Percentiles rank a stretch among this genome's conserved stretches.
Conservation (phyloP, 1,140 invertebrate genomes). For the Limonius californicus region DNA sequence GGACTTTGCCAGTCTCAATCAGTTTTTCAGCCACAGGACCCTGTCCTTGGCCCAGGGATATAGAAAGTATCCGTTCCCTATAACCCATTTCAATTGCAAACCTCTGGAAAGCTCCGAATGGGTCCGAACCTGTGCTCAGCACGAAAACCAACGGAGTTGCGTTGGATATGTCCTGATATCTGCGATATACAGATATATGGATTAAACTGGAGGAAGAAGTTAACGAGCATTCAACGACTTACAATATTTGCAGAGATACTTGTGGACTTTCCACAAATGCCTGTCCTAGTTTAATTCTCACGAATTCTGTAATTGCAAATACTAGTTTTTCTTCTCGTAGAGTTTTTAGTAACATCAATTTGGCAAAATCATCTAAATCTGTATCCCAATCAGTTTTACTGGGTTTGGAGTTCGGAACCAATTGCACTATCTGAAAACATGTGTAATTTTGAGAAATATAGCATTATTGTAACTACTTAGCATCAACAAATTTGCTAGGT, state of each 20-base stretch:
- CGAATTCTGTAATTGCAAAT: slow-evolving; percentile 74
- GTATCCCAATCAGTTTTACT: slow-evolving; percentile 58
- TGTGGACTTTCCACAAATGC: slow-evolving; percentile 75
- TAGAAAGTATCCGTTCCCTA: slow-evolving; percentile 70
- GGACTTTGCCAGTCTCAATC: slow-evolving; percentile 65
- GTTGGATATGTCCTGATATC: slow-evolving; percentile 68
- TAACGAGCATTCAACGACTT: too few species aligned
- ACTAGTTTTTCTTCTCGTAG: slow-evolving; percentile 80
- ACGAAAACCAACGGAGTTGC: slow-evolving; percentile 82
- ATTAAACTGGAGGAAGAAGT: neutral
- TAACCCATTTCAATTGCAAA: slow-evolving; percentile 79
- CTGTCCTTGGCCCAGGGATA: slow-evolving; percentile 89
- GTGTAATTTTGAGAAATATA: too few species aligned
- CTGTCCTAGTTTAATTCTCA: slow-evolving; percentile 69
- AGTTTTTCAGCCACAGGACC: slow-evolving; percentile 77
- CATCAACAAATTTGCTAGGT: too few species aligned
- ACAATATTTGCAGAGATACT: slow-evolving; percentile 66
- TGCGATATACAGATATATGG: slow-evolving; percentile 41
- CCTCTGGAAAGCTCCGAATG: slow-evolving; percentile 73
- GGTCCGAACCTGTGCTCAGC: slow-evolving; percentile 87
- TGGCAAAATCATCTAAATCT: slow-evolving; percentile 67
- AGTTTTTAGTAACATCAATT: slow-evolving; percentile 73
- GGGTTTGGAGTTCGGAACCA: slow-evolving; percentile 48
- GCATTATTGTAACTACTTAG: too few species aligned
- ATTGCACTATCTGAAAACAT: slow-evolving; percentile 53